Base-by-base conservation (phyloP, 2,888 invertebrate genomes). In the Mythimna pallens region DNA sequence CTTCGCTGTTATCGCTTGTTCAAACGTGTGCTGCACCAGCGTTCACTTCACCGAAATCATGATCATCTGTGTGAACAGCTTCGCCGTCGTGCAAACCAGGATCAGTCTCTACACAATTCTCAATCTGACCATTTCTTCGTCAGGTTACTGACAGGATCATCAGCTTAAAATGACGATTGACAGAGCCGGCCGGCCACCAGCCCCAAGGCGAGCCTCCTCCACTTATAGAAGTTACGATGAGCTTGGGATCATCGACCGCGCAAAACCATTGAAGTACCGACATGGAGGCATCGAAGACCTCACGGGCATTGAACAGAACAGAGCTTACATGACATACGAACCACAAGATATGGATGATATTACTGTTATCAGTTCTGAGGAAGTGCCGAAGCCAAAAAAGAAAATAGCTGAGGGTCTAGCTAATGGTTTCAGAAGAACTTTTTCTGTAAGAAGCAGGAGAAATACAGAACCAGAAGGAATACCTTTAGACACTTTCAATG, bases 211-310 rank as follows among this genome's bases (percentile, higher is more conserved):
- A 59, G 92, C 92, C 7, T 90, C 94, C 22, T 96, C 96, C 14
- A 96, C 96, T 6, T 96, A 96, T 86, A 92, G 96, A 80, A 96
- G 96, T 84, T 96, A 96, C 84, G 94, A 96, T 73, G 95, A 96
- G 80, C 94, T 96, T 7, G 96, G 95, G 14, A 87, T 89, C 20
- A 92, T 95, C 65, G 96, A 96, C 73, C 91, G 93, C 52, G 91
- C 92, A 9, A 93, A 90, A 85, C 94, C 95, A 3, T 85, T 96
- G 3, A 92, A 93, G 76, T 93, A 94, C 81, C 90, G 95, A 47
- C 95, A 96, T 79, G 95, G 95, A 34, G 95, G 93, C 8, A 80
- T 96, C 12, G 95, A 96, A 90, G 96, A 96, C 82, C 87, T 96
- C 30, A 92, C 93, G 2, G 95, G 94, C 17, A 89, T 94, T 73